Conservation (phyloP, 2,113 vertebrate genomes). For the Nicator chloris region DNA sequence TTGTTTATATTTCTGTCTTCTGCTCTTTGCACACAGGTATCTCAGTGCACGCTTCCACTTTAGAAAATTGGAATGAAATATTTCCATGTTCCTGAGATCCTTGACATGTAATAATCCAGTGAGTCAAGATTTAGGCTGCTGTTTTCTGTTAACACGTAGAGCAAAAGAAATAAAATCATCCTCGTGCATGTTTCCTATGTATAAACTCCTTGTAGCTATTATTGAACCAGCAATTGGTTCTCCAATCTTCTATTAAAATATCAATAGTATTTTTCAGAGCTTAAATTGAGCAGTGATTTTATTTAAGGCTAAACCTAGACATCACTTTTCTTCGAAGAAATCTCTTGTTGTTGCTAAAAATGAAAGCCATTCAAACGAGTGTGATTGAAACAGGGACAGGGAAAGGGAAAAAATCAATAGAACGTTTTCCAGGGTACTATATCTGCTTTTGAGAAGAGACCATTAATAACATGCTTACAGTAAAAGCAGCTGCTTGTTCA, state of each 20-base stretch:
- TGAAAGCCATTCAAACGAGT: constrained; percentile 76
- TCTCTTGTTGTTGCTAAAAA: constrained; percentile 76
- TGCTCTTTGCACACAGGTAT: background rate
- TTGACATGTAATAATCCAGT: constrained; percentile 37
- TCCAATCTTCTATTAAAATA: constrained; percentile 77
- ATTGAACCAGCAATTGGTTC: constrained; percentile 64
- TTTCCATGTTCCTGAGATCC: constrained; percentile 32
- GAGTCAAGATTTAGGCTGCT: constrained; percentile 52
- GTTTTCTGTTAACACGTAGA: constrained; percentile 61
- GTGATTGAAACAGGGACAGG: constrained; percentile 74
- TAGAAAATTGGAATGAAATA: constrained; percentile 1
- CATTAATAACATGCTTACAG: constrained; percentile 77
- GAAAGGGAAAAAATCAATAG: constrained; percentile 74
- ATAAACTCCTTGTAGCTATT: constrained; percentile 70
- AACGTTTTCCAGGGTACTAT: constrained; percentile 72
- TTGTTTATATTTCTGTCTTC: background rate
- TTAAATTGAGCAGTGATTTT: constrained; percentile 78
- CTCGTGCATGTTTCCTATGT: constrained; percentile 62
- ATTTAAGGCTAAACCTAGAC: constrained; percentile 72
- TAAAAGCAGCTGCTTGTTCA: constrained; percentile 75
- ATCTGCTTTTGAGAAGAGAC: constrained; percentile 76
- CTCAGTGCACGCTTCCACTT: background rate
- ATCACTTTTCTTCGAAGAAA: constrained; percentile 68
- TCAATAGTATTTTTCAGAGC: constrained; percentile 75
- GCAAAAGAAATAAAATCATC: constrained; percentile 64